Percentiles rank a stretch among this genome's conserved stretches.
These are phyloP conservation scores for Leptinotarsa texana DNA, from an alignment of 1,140 invertebrate genomes.

Conservation along the genomic window DNA sequence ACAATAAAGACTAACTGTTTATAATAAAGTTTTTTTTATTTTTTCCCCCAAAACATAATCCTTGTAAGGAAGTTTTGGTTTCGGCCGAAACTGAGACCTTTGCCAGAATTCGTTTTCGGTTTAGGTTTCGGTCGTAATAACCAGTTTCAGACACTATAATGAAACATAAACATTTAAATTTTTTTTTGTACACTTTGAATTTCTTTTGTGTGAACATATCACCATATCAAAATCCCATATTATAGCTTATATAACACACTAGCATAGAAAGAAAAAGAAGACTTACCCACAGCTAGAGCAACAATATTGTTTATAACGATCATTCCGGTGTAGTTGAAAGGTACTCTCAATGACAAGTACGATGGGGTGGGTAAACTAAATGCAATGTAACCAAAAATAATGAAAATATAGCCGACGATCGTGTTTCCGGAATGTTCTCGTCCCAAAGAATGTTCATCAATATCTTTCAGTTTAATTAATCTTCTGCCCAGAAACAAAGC, in stretches of 20 bases:
- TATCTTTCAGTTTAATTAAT: constrained; percentile 38
- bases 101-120: too few species aligned
- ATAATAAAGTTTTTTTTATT: too few species aligned
- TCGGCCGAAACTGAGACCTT: too few species aligned
- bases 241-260: background rate
- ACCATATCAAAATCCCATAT: background rate
- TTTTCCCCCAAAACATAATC: too few species aligned
- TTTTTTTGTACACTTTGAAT: too few species aligned
- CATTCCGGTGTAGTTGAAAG: constrained; percentile 29
- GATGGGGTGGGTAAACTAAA: constrained; percentile 31
- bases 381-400: constrained; percentile 40
- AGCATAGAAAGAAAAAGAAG: background rate
- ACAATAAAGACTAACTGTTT: too few species aligned
- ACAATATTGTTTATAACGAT: constrained; percentile 42
- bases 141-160: too few species aligned
- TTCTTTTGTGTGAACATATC: too few species aligned
- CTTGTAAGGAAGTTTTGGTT: too few species aligned
- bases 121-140: too few species aligned
- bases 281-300: constrained; percentile 34
- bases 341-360: constrained; percentile 23
- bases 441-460: constrained; percentile 38
- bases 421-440: constrained; percentile 37
- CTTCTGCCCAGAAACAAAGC: constrained; percentile 39
- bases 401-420: constrained; percentile 41
- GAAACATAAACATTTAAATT: too few species aligned